phyloP scores from a whole-genome alignment of 2,888 invertebrate species.

The Aricia artaxerxes region DNA sequence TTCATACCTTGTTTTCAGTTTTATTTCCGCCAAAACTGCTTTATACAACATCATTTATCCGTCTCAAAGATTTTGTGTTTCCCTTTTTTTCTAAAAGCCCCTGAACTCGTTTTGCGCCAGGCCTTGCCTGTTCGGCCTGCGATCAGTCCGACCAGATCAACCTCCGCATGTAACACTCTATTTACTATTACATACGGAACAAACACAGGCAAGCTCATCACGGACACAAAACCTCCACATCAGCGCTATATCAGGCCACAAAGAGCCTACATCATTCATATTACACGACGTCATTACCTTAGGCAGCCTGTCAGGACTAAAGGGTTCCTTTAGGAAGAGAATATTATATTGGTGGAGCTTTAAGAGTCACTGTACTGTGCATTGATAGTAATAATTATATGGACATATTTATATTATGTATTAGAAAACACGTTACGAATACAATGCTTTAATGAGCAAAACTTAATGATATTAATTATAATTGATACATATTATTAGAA shows the following conservation, averaged over 20 bases:
- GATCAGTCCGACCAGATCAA: not conserved
- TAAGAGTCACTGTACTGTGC: not conserved
- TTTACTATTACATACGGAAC: not conserved
- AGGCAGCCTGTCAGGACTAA: constrained; percentile 47
- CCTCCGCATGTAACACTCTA: not conserved
- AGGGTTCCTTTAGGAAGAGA: constrained; percentile 5
- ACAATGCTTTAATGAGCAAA: too few species aligned
- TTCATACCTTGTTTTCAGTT: too few species aligned
- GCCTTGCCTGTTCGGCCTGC: not conserved
- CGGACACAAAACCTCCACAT: constrained; percentile 33
- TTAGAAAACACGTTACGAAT: too few species aligned
- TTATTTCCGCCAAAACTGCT: too few species aligned
- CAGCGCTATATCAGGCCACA: constrained; percentile 46
- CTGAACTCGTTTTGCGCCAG: too few species aligned
- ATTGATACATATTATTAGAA: too few species aligned
- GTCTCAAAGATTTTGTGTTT: not conserved
- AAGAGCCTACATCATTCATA: constrained; percentile 58
- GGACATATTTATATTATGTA: too few species aligned
- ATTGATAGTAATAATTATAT: not conserved
- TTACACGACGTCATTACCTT: constrained; percentile 78
- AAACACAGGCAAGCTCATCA: constrained; percentile 5
- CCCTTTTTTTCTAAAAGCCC: too few species aligned
- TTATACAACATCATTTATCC: too few species aligned
- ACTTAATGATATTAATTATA: too few species aligned
- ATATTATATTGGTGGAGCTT: not conserved